Base-by-base conservation (phyloP, 2,888 invertebrate genomes). In the Drosophila multiciliata region DNA sequence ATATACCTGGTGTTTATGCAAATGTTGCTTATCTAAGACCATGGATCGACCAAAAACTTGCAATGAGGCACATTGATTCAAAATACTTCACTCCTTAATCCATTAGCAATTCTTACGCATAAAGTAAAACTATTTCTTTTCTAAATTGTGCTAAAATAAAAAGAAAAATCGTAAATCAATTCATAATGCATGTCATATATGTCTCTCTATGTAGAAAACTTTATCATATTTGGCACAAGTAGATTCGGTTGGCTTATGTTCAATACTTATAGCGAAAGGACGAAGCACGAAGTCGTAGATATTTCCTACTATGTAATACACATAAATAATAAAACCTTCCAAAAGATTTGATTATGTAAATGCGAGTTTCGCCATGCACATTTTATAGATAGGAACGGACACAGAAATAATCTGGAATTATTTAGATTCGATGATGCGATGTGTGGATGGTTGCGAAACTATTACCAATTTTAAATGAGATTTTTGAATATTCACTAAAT, bases 1-100 rank as follows among this genome's bases (percentile, higher is more conserved):
- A 94, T 48, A 94, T 95, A 26, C 97, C 97, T 0, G 97, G 96
- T 0, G 96, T 97, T 0, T 97, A 97, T 90, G 96, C 95, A 0
- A 95, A 96, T 90, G 94, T 97, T 1, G 94, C 95, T 0, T 91
- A 93, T 38, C 94, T 95, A 15, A 94, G 96, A 1, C 91, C 93
- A 15, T 97, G 97, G 97, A 95, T 97, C 72, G 95, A 95, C 79
- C 94, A 95, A 75, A 94, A 95, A 65, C 70, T 93, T 6, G 67
- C 66, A 9, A 45, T 66, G 3, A 80, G 72, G 50, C 73, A 75
- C 2, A 71, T 92, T 17, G 62, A 85, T 50, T 65, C 79, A 1
- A 70, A 61, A 53, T 75, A 80, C 55, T 92, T 80, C 66, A 90
- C 90, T 17, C 64, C 84, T 6, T 90, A 80, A 78, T 7, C 26